Evolutionary conservation across 2,113 vertebrate species (phyloP), one percentile per base, ranked within the genome.

Genomic region (Passer montanus): DNA sequence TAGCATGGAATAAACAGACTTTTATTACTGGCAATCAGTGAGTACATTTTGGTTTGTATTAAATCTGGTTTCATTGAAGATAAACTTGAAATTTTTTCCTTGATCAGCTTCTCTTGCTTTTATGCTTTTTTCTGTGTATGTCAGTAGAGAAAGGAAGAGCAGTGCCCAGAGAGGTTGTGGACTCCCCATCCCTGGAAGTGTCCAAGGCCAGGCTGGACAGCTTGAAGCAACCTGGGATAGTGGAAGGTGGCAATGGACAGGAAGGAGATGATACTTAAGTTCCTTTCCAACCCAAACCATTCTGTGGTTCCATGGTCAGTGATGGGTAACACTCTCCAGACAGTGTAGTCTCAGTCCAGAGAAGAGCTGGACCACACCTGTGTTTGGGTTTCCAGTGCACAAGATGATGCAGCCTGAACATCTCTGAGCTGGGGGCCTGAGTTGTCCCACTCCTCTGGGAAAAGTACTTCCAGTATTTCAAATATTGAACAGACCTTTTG

Each of bases 21-120:
- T 97, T 82, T 89, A 84, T 94, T 94, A 41, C 84, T 89, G 87
- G 89, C 52, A 94, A 49, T 92, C 84, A 92, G 68, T 90, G 73
- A 76, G 22, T 81, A 52, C 26, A 9, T 85, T 91, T 87, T 91
- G 62, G 5, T n/a, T 75, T 78, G 22, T 63, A 35, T 90, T 93
- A 89, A 84, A 83, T 81, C 39, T 77, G 59, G 58, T 67, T 83
- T 52, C 28, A 35, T n/a, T 84, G 63, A 62, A 81, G 52, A 41
- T n/a, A 68, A 80, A 87, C 30, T 52, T 67, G 35, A 78, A 27
- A 1, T 59, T 30, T 70, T 77, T 58, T 67, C 56, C 56, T 72
- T 13, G 17, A 63, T 84, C 52, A 49, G 17, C 47, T 84, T 81
- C 68, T 70, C 67, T 37, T 73, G 35, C 73, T 89, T 87, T 59